phyloP scores from a whole-genome alignment of 2,797 vertebrate species.

The Fratercula arctica region DNA sequence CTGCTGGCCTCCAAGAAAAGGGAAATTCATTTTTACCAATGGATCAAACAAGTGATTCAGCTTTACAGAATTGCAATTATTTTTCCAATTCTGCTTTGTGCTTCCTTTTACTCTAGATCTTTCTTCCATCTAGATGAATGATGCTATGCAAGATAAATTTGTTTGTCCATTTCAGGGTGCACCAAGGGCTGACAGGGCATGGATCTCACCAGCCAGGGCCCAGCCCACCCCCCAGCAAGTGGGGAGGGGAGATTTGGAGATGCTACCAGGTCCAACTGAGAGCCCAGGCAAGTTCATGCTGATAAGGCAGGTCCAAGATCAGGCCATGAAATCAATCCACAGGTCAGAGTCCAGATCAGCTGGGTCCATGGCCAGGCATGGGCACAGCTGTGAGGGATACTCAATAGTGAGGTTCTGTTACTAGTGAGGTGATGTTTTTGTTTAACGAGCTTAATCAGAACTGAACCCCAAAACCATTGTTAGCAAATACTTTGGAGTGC shows the following conservation, averaged over 20 bases:
- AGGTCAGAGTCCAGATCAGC: background rate
- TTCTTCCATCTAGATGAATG: background rate
- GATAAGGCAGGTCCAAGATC: background rate
- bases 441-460: background rate
- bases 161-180: background rate
- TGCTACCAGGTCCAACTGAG: background rate
- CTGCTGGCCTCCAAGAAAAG: background rate
- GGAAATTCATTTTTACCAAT: background rate
- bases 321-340: accelerated
- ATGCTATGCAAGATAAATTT: background rate
- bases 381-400: background rate
- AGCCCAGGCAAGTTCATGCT: background rate
- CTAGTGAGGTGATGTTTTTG: background rate
- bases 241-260: background rate
- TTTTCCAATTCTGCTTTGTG: background rate
- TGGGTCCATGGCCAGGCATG: background rate
- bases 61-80: background rate
- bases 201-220: background rate
- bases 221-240: background rate
- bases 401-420: background rate
- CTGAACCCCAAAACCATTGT: background rate
- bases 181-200: background rate
- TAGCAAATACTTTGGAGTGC: background rate
- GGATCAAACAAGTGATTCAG: background rate
- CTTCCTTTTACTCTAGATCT: background rate